A percentile compares a stretch with the other conserved stretches of the same genome.
These are phyloP conservation scores for Dunckerocampus dactyliophorus DNA, from an alignment of 2,113 vertebrate species.

Conservation along the genomic window DNA sequence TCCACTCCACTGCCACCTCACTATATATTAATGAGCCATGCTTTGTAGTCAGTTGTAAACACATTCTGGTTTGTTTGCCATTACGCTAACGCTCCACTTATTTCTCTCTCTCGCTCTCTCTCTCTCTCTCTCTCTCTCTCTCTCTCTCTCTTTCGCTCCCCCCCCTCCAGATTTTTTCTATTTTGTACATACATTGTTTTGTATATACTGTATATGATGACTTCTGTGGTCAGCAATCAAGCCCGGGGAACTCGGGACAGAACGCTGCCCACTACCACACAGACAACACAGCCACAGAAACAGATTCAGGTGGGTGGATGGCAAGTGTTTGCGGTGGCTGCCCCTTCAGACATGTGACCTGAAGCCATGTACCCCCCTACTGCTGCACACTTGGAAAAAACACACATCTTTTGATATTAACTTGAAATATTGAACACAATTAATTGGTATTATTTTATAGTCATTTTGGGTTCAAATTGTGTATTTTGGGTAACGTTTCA, in stretches of 20 bases:
- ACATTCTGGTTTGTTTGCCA: background rate
- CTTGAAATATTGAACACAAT: no score
- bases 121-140: slow-evolving; percentile 5
- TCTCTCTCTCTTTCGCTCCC: slow-evolving; percentile 2
- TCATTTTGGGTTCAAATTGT: no score
- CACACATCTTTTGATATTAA: no score
- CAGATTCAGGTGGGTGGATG: slow-evolving; percentile 83
- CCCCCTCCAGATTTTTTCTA: slow-evolving; percentile 91
- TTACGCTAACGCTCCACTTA: background rate
- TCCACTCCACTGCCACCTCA: slow-evolving; percentile 33
- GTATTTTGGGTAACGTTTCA: no score
- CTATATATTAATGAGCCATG: slow-evolving; percentile 13
- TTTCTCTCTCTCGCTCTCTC: background rate
- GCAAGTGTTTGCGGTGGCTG: background rate
- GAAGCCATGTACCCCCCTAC: no score
- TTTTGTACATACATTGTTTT: slow-evolving; percentile 99
- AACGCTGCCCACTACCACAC: slow-evolving; percentile 78
- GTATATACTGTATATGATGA: slow-evolving; percentile 99
- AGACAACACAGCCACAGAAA: slow-evolving; percentile 87
- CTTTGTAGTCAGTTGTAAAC: background rate
- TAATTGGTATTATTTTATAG: no score
- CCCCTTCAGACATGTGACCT: no score
- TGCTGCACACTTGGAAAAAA: no score
- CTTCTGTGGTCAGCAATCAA: slow-evolving; percentile 91
- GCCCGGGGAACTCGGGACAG: slow-evolving; percentile 87